Percentiles rank a stretch among this genome's conserved stretches.
Conservation (phyloP, 2,113 vertebrate species). For the Haliaeetus leucogaster region DNA sequence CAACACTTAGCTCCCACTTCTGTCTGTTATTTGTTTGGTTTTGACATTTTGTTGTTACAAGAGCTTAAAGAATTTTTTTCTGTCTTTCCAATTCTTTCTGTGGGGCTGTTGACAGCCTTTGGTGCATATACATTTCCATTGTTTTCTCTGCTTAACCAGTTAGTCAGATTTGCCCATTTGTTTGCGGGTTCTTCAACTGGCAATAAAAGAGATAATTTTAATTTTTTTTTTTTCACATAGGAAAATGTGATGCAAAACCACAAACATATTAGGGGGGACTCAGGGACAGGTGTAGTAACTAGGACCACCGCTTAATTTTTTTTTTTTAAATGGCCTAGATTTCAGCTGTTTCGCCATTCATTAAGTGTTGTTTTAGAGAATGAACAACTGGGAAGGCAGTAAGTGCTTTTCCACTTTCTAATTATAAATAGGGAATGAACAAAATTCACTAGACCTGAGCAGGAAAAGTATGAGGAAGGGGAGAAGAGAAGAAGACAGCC, state of each 20-base stretch:
- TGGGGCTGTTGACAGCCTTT: slow-evolving; percentile 8
- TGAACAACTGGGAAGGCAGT: neutral
- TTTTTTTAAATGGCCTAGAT: neutral
- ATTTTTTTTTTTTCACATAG: neutral
- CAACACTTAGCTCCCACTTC: slow-evolving; percentile 37
- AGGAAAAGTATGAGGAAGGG: neutral
- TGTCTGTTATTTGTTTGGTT: slow-evolving; percentile 32
- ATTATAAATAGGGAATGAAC: neutral
- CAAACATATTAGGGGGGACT: neutral
- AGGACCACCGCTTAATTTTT: neutral
- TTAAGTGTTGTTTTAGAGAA: neutral
- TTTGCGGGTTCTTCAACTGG: slow-evolving; percentile 27
- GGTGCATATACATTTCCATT: slow-evolving; percentile 56
- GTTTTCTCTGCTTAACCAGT: slow-evolving; percentile 47
- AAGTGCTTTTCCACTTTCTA: neutral
- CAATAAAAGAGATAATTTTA: neutral
- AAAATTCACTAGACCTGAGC: neutral
- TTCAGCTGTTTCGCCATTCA: neutral
- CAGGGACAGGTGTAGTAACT: neutral
- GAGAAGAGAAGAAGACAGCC: neutral
- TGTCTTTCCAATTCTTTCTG: slow-evolving; percentile 30
- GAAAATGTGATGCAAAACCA: slow-evolving; percentile 55
- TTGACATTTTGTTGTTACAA: slow-evolving; percentile 46
- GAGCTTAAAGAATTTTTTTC: slow-evolving; percentile 33
- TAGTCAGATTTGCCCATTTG: slow-evolving; percentile 53